Evolutionary conservation across 2,797 vertebrate species (phyloP), one percentile per base, ranked within the genome.

Genomic region (Danio jaintianensis): DNA sequence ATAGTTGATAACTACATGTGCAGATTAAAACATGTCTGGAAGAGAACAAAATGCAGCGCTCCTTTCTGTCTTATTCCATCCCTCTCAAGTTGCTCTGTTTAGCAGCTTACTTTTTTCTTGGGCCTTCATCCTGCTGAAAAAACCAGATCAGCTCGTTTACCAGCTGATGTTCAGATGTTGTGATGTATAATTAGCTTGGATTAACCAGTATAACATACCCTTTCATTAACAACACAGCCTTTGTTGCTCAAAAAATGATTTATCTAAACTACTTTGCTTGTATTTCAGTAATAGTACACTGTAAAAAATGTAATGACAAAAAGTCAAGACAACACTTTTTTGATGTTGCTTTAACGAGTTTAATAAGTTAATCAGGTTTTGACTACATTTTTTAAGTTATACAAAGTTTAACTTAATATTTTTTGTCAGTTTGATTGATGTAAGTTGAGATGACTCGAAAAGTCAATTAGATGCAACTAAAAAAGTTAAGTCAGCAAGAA

Each of bases 11-110:
- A 83, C 78, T 67, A 64, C 63, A 69, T 79, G 63, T 81, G 73
- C 56, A 66, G 50, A 75, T 79, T 76, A 66, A 76, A 86, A 85
- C 45, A 86, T 66, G 66, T 85, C 82, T 85, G 86, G 83, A 92
- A 89, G 82, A 84, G 67, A 81, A 67, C 56, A 20, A 71, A 45
- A 69, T 62, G 59, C 40, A 22, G 20, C n/a, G 43, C 13, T 66
- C 56, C n/a, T 66, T 4, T 9, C n/a, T 18, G 13, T 61, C 61
- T 63, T 47, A 22, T 13, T 71, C 52, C 22, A 78, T 56, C 38
- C 62, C 75, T 8, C 52, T 52, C 71, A 16, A 42, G 75, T 47
- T 48, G 84, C 83, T 83, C 50, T 64, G 52, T 55, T 69, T 55
- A 73, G 52, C 64, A 75, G 71, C 43, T 82, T 82, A 88, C 82